Percentiles rank a stretch among this genome's conserved stretches.
Conservation (phyloP, 2,888 invertebrate species). For the Drosophila atroscutellata region DNA sequence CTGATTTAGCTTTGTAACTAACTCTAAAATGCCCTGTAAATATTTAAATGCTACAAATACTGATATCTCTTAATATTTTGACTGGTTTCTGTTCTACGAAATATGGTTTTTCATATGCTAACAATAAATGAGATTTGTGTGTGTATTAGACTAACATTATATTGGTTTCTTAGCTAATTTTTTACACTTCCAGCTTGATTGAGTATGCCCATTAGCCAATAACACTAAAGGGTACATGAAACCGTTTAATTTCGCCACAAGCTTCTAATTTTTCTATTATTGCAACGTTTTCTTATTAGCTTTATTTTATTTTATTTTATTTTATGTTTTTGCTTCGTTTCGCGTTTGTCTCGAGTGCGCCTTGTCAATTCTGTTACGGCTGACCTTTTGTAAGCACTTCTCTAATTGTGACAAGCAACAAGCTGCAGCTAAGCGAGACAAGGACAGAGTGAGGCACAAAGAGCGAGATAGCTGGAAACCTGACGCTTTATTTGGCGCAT, state of each 20-base stretch:
- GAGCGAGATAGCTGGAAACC: conserved; percentile 19
- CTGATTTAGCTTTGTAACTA: background rate
- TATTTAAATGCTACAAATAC: background rate
- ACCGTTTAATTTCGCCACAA: conserved; percentile 76
- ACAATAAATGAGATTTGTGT: background rate
- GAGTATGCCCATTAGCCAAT: background rate
- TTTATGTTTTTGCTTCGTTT: conserved; percentile 35
- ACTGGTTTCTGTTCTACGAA: background rate
- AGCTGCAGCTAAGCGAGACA: conserved; percentile 26
- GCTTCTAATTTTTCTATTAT: conserved; percentile 73
- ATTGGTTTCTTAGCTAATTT: background rate
- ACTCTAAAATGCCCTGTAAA: conserved; percentile 26
- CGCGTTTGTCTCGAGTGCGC: conserved; percentile 62
- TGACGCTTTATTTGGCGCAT: conserved; percentile 56
- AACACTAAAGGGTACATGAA: conserved; percentile 36
- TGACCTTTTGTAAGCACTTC: conserved; percentile 76
- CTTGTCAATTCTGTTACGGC: conserved; percentile 62
- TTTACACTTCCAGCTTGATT: background rate
- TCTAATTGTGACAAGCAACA: conserved; percentile 73
- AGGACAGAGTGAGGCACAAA: background rate
- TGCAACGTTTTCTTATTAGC: conserved; percentile 65
- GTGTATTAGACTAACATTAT: background rate
- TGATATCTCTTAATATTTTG: background rate
- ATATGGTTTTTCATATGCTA: background rate
- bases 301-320: conserved; percentile 50